Conservation (phyloP, 1,140 invertebrate genomes). For the Drosophila pseudoobscura region DNA sequence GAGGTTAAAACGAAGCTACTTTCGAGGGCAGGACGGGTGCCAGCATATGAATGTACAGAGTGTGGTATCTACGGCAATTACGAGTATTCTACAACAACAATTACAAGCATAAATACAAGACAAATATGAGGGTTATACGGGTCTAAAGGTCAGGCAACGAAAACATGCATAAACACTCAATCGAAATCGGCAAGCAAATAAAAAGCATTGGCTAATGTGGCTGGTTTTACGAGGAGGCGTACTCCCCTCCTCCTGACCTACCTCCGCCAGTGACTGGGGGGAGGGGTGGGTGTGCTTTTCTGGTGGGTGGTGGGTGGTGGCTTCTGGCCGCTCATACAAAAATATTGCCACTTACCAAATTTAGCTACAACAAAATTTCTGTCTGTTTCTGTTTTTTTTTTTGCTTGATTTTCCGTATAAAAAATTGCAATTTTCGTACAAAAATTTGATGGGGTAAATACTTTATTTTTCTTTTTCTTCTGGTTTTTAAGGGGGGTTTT, state of each 20-base stretch:
- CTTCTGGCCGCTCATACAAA: constrained; percentile 46
- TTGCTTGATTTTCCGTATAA: constrained; percentile 47
- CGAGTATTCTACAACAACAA: constrained; percentile 13
- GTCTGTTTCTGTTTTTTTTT: constrained; percentile 6
- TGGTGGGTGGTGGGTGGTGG: constrained; percentile 17
- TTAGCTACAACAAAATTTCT: constrained; percentile 30
- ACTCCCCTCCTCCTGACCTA: constrained; percentile 20
- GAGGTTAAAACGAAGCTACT: too few species aligned
- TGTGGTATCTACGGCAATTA: neutral
- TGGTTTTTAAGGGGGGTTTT: neutral
- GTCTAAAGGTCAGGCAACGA: constrained; percentile 11
- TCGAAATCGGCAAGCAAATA: constrained; percentile 9
- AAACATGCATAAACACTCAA: constrained; percentile 23
- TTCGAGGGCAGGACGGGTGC: too few species aligned
- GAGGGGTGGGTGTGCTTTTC: constrained; percentile 18
- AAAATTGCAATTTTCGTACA: constrained; percentile 62
- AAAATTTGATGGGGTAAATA: constrained; percentile 50
- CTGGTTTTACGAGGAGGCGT: constrained; percentile 1
- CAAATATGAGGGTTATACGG: neutral
- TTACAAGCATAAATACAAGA: constrained; percentile 7
- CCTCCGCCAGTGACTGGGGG: neutral
- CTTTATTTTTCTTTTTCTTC: constrained; percentile 20
- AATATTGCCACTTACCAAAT: constrained; percentile 74
- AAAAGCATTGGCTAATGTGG: constrained; percentile 14
- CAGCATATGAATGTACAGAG: too few species aligned